phyloP scores from a whole-genome alignment of 2,888 invertebrate genomes.

The Phragmatobia fuliginosa region DNA sequence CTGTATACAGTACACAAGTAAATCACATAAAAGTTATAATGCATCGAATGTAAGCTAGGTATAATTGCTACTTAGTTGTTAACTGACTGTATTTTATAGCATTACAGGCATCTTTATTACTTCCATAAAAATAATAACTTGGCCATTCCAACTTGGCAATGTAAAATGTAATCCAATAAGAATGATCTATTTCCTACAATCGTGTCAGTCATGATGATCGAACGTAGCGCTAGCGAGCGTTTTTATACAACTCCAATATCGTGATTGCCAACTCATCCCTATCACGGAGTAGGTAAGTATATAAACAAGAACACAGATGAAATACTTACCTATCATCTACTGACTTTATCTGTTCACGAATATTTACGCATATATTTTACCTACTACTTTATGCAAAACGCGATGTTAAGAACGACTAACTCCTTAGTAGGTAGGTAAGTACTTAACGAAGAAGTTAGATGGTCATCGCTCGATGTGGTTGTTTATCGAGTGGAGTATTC shows the following conservation, averaged over 20 bases:
- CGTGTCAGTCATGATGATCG: not conserved
- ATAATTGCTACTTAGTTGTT: not conserved
- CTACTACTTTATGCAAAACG: not conserved
- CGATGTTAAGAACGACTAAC: not conserved
- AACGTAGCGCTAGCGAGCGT: not conserved
- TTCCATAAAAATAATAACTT: not conserved
- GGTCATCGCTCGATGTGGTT: slow-evolving; percentile 16
- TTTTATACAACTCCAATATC: not conserved
- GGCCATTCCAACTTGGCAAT: not conserved
- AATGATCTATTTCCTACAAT: not conserved
- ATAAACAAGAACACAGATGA: not conserved
- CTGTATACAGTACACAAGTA: no score
- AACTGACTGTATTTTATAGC: not conserved
- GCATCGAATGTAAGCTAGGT: no score
- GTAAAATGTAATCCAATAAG: not conserved
- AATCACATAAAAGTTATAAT: no score
- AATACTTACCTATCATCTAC: not conserved
- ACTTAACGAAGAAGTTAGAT: slow-evolving; percentile 14
- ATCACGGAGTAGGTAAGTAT: not conserved
- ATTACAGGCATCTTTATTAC: not conserved
- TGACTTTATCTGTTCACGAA: not conserved
- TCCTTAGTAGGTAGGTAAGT: no score
- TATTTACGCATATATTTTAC: not conserved
- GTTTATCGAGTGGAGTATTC: slow-evolving; percentile 11
- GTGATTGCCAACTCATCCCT: not conserved